A percentile compares a stretch with the other conserved stretches of the same genome.
Conservation (phyloP, 2,888 invertebrate species). For the Phrixothrix hirtus region DNA sequence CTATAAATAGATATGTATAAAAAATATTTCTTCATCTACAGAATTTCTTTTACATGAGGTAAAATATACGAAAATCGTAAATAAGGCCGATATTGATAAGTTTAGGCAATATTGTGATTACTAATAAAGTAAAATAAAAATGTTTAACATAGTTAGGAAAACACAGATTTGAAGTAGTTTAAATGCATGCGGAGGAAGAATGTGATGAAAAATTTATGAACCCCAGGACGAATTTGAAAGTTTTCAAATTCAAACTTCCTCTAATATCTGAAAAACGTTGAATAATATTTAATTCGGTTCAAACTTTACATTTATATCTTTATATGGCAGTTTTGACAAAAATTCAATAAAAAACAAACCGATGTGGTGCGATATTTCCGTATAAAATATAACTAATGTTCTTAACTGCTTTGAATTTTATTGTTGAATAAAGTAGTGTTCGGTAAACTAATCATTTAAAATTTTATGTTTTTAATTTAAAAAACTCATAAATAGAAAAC, state of each 20-base stretch:
- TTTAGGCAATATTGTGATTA: no score
- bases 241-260: constrained; percentile 15
- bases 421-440: no score
- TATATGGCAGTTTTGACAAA: constrained; percentile 10
- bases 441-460: constrained; percentile 4
- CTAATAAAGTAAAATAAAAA: no score
- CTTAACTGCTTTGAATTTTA: not conserved
- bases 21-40: no score
- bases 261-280: constrained; percentile 11
- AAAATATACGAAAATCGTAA: no score
- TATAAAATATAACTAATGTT: not conserved
- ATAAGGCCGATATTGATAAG: no score
- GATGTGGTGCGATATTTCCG: not conserved
- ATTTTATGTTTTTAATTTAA: not conserved
- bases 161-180: constrained; percentile 2
- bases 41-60: no score
- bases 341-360: not conserved
- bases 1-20: no score
- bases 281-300: constrained; percentile 13
- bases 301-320: constrained; percentile 8
- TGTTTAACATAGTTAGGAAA: no score
- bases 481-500: not conserved
- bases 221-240: constrained; percentile 10
- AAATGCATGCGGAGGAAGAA: constrained; percentile 13
- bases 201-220: constrained; percentile 19